phyloP scores from a whole-genome alignment of 2,113 vertebrate genomes.

The Lagenorhynchus albirostris region DNA sequence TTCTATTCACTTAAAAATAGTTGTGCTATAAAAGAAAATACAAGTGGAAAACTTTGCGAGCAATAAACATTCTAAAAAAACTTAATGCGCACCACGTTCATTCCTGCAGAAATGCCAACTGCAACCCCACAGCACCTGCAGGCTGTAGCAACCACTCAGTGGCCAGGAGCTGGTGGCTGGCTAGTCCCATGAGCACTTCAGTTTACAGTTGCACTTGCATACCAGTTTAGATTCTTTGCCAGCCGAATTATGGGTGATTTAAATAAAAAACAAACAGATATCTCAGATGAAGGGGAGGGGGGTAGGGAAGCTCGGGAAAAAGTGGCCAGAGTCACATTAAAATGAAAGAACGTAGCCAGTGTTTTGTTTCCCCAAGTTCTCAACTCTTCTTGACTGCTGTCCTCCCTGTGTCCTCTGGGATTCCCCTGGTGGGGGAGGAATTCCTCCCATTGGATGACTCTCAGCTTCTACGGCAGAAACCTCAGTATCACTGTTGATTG shows the following conservation, averaged over 20 bases:
- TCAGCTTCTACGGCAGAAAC: not conserved
- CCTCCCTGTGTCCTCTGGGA: not conserved
- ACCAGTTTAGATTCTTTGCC: not conserved
- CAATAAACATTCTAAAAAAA: conserved; percentile 33
- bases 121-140: not conserved
- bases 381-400: not conserved
- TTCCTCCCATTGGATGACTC: not conserved
- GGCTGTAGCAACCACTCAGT: not conserved
- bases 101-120: conserved; percentile 6
- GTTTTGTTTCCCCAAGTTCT: not conserved
- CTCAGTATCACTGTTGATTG: not conserved
- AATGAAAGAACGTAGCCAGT: not conserved
- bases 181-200: not conserved
- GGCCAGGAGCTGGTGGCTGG: not conserved
- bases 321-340: not conserved
- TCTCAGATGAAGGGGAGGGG: not conserved
- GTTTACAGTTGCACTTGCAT: not conserved
- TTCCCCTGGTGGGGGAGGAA: not conserved
- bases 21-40: conserved; percentile 52
- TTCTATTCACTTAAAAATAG: conserved; percentile 56
- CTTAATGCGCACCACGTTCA: not conserved
- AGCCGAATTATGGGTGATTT: not conserved
- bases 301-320: not conserved
- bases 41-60: conserved; percentile 29
- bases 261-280: not conserved